Conservation (phyloP, 2,888 invertebrate genomes). For the Leucophenga maculata region DNA sequence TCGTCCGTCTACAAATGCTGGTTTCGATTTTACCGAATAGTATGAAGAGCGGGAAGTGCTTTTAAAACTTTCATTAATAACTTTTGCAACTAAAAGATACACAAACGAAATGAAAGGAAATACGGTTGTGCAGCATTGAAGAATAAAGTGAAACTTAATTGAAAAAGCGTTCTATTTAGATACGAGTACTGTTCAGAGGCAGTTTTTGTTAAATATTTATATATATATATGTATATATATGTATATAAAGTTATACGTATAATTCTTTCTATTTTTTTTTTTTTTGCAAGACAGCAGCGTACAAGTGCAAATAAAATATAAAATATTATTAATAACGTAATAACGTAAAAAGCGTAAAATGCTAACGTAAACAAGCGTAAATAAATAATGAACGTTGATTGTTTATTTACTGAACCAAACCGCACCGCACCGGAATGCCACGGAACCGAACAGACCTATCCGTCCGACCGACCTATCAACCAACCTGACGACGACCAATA, state of each 20-base stretch:
- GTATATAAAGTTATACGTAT: not conserved
- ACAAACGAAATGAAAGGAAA: not conserved
- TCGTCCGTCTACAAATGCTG: too few species aligned
- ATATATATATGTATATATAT: not conserved
- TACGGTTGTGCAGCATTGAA: not conserved
- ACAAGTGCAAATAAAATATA: constrained; percentile 15
- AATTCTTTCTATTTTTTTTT: not conserved
- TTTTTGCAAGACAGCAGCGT: constrained; percentile 31
- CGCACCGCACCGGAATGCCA: not conserved
- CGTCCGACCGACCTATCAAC: constrained; percentile 1
- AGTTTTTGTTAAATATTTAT: constrained; percentile 4
- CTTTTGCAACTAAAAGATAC: not conserved
- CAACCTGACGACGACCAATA: not conserved
- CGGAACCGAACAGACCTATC: constrained; percentile 28
- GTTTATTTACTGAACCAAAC: constrained; percentile 54
- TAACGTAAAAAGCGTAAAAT: constrained; percentile 53
- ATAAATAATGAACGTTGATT: constrained; percentile 65
- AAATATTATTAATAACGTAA: constrained; percentile 38
- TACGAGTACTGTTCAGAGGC: too few species aligned
- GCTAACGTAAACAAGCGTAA: constrained; percentile 56
- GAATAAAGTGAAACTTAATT: not conserved
- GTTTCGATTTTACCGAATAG: too few species aligned
- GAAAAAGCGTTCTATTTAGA: not conserved
- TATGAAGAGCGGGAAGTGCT: too few species aligned
- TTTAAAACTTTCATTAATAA: not conserved